These are phyloP conservation scores for Corapipo altera DNA, from an alignment of 2,113 vertebrate species.

Conservation along the genomic window DNA sequence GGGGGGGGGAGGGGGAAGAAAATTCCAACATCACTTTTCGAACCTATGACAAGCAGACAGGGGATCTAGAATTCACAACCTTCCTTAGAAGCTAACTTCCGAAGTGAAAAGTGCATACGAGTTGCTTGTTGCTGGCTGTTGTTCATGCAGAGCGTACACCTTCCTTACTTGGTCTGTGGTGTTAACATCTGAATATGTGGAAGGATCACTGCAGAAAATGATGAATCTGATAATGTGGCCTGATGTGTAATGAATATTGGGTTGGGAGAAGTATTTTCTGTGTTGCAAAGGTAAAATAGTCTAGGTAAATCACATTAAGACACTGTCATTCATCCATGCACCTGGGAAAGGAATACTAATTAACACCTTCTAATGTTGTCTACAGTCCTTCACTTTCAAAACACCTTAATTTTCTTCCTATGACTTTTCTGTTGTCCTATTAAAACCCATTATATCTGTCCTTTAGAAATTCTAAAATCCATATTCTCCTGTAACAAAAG, in stretches of 20 bases:
- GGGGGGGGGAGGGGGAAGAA: too few species aligned
- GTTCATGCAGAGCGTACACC: neutral
- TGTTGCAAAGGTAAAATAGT: conserved; percentile 47
- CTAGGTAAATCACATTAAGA: neutral
- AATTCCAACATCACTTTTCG: too few species aligned
- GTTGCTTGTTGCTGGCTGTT: neutral
- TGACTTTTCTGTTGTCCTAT: neutral
- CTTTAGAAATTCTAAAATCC: neutral
- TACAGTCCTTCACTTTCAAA: neutral
- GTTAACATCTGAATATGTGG: conserved; percentile 31
- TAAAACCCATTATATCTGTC: neutral
- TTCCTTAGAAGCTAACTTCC: neutral
- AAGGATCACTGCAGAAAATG: conserved; percentile 44
- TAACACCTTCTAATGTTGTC: neutral
- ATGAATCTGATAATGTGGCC: conserved; percentile 52
- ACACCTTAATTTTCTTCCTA: neutral
- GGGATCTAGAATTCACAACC: neutral
- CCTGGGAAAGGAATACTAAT: neutral
- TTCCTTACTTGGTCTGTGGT: conserved; percentile 9
- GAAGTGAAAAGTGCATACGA: neutral
- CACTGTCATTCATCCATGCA: neutral
- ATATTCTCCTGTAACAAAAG: neutral
- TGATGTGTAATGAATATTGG: conserved; percentile 79
- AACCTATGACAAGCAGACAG: neutral
- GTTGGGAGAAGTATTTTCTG: conserved; percentile 56